Percentiles rank a stretch among this genome's conserved stretches.
Conservation (phyloP, 2,888 invertebrate genomes). For the Trisateles emortualis region DNA sequence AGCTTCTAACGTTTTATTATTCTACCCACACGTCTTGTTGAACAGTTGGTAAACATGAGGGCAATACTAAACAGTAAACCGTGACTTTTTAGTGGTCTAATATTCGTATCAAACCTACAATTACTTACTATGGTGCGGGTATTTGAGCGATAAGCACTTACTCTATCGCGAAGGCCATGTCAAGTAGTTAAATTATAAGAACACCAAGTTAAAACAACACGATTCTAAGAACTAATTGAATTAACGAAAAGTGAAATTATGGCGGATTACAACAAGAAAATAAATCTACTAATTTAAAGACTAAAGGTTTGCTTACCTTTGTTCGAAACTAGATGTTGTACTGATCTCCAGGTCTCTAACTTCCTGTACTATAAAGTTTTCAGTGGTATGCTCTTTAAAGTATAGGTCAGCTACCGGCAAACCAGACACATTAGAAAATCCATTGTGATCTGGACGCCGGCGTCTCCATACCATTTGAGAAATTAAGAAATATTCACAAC, state of each 20-base stretch:
- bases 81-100: neutral
- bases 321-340: too few species aligned
- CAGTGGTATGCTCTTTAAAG: too few species aligned
- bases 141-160: slow-evolving; percentile 5
- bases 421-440: too few species aligned
- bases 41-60: neutral
- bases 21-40: neutral
- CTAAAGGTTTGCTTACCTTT: too few species aligned
- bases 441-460: too few species aligned
- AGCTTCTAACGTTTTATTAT: too few species aligned
- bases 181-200: slow-evolving; percentile 1
- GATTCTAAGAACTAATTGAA: neutral
- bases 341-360: too few species aligned
- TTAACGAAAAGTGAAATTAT: neutral
- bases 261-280: neutral
- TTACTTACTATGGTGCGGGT: neutral
- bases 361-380: too few species aligned
- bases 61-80: neutral
- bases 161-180: slow-evolving; percentile 1
- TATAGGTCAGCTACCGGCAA: too few species aligned
- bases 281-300: too few species aligned
- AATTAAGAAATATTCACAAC: too few species aligned
- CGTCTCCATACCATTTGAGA: too few species aligned
- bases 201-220: neutral
- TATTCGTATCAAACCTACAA: neutral